phyloP scores from a whole-genome alignment of 2,113 vertebrate species.

The Callopanchax toddi region DNA sequence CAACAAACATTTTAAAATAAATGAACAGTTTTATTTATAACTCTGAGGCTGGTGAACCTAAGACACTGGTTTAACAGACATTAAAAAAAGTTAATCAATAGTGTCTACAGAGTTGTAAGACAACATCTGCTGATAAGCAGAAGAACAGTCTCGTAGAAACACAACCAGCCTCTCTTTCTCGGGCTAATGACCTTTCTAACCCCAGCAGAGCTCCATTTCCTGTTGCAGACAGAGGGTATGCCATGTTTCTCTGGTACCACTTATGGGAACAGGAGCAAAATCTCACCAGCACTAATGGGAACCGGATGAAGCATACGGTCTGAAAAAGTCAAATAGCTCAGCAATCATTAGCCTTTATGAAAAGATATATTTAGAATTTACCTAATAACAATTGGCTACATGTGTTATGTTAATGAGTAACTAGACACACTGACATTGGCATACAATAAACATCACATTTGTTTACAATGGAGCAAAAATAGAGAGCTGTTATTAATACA shows the following conservation, averaged over 20 bases:
- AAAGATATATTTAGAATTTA: background rate
- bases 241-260: slow-evolving; percentile 21
- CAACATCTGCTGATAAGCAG: slow-evolving; percentile 2
- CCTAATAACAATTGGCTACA: background rate
- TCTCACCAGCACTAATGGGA: slow-evolving; percentile 11
- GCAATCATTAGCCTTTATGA: background rate
- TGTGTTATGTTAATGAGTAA: background rate
- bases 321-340: background rate
- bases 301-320: slow-evolving; percentile 1
- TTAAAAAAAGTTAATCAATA: background rate
- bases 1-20: background rate
- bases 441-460: background rate
- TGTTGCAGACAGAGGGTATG: slow-evolving; percentile 36
- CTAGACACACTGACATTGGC: background rate
- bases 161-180: slow-evolving; percentile 9
- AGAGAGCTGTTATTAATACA: background rate
- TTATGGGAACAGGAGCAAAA: slow-evolving; percentile 22
- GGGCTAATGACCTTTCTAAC: slow-evolving; percentile 55
- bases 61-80: background rate
- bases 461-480: slow-evolving; percentile 6
- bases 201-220: slow-evolving; percentile 61
- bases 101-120: slow-evolving; percentile 5
- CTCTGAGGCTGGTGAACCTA: background rate
- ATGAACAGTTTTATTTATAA: slow-evolving; percentile 5
- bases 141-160: slow-evolving; percentile 1